Evolutionary conservation across 2,113 vertebrate genomes (phyloP), one percentile per base, ranked within the genome.

Genomic region (Candoia aspera): DNA sequence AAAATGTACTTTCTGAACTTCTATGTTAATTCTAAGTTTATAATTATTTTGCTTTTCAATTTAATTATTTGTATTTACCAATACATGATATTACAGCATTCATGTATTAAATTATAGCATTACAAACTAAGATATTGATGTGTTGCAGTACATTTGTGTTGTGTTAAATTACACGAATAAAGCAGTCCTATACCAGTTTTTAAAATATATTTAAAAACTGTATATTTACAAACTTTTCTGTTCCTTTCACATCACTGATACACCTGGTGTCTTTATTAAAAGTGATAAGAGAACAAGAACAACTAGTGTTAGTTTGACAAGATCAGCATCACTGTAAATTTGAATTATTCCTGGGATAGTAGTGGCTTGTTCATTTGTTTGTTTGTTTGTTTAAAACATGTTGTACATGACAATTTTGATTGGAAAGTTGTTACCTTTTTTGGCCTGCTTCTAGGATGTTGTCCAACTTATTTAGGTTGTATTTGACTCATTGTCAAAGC

Each of bases 261-360:
- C 96, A 97, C 96, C 98, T 94, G 97, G 97, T 97, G 97, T 97
- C 97, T 97, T 95, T 97, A 98, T 91, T 97, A 95, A 96, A 95
- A 95, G 90, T 94, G 94, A 90, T 95, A 93, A 4, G 0, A 93
- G 95, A 79, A 42, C 42, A 42, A 12, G 96, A 97, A 93, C 96
- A 97, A 93, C 92, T 96, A 92, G 95, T 97, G 95, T 98, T 95
- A 93, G 88, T 21, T 13, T 84, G 97, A 94, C 97, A 96, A 97
- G 96, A 97, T 94, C 95, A 92, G 95, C 94, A 95, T 97, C 95
- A 94, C 94, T 97, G 95, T 91, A 97, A 49, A 97, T 95, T 97
- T 97, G 97, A 97, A 95, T 97, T 97, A 96, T 96, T 96, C 96
- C 92, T 94, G 59, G 12, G 60, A 23, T 10, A 6, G 92, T 93